A percentile compares a stretch with the other conserved stretches of the same genome.
Evolutionary conservation across 1,140 invertebrate genomes (phyloP).

Genomic region (Plutomurus gul): DNA sequence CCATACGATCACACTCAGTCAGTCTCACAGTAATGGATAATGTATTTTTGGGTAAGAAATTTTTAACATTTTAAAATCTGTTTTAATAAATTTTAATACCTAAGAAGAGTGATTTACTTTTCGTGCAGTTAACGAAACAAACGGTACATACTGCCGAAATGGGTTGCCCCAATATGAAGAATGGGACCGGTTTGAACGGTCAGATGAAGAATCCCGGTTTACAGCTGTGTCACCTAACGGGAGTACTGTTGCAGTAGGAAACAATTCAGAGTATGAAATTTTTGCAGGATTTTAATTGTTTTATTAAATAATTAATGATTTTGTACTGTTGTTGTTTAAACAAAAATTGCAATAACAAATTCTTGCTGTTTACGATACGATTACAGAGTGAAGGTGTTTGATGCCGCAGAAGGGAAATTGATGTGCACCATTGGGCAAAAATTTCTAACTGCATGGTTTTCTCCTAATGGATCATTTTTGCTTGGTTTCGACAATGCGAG

Average conservation of each 20-base stretch:
- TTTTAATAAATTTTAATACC: neutral
- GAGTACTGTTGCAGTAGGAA: conserved; percentile 43
- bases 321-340: neutral
- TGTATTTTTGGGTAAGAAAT: conserved; percentile 36
- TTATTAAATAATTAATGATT: neutral
- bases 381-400: conserved; percentile 44
- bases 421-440: conserved; percentile 27
- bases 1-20: no score
- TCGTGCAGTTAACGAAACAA: conserved; percentile 47
- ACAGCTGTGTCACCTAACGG: conserved; percentile 33
- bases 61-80: neutral
- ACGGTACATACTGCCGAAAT: conserved; percentile 44
- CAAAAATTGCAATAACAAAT: neutral
- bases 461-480: conserved; percentile 38
- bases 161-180: conserved; percentile 38
- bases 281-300: neutral
- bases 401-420: conserved; percentile 37
- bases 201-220: conserved; percentile 45
- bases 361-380: neutral
- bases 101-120: neutral
- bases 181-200: conserved; percentile 43
- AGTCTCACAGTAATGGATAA: conserved; percentile 28
- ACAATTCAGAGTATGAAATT: conserved; percentile 36
- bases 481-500: conserved; percentile 51
- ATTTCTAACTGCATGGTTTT: conserved; percentile 41